Base-by-base conservation (phyloP, 2,797 vertebrate species). In the Poecilia velifera region DNA sequence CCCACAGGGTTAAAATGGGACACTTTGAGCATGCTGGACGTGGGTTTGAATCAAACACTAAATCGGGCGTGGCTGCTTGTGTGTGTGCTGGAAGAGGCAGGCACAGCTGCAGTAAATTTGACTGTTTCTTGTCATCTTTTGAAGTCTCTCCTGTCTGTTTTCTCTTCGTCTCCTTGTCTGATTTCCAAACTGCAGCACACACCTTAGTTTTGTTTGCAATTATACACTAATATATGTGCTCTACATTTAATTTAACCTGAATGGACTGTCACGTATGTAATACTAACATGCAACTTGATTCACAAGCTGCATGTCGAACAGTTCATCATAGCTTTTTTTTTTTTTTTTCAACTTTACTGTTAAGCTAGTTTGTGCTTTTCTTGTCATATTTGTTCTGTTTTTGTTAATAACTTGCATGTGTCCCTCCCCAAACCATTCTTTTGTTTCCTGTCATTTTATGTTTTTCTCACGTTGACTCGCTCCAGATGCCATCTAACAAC, bases 401-500 rank as follows among this genome's bases (percentile, higher is more conserved):
- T 89, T 92, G 80, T 82, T 78, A 96, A 94, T 98, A 97, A 98
- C 97, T 95, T 97, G 98, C 98, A 99, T 97, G 98, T 98, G 95
- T 97, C 91, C 96, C 93, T 91, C 93, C 88, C 86, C 76, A 83
- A 90, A 75, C 89, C 93, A 90, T 94, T 90, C 82, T 92, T 53
- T 88, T 94, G 90, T 93, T 91, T 92, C 82, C 89, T 94, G 91
- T 94, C 92, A 86, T 91, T 89, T 95, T 81, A 90, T 89, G 89
- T 46, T 73, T 89, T 87, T 92, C 90, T 90, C 85, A 93, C 88
- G 74, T 84, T 96, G 91, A 97, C 97, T 97, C 94, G 97, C 97
- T 98, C 98, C 97, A 99, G 98, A 99, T 99, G 97, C 98, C 98
- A 96, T 99, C 98, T 98, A 99, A 99, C 98, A 99, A 99, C 98